These are phyloP conservation scores for Alexandromys fortis DNA, from an alignment of 2,113 vertebrate genomes.

Conservation along the genomic window DNA sequence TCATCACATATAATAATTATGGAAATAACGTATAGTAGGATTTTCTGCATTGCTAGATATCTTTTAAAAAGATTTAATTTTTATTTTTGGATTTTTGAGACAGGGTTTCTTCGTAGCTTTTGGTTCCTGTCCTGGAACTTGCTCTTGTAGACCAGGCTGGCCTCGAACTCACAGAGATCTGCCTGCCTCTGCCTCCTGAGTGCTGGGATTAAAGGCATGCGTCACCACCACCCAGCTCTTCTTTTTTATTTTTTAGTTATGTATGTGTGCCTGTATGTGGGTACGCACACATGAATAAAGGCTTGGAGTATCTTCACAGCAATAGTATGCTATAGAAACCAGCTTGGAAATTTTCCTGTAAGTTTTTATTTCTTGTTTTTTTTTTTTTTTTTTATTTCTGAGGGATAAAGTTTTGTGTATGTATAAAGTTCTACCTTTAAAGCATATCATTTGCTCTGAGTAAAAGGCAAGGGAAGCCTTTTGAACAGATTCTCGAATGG, in stretches of 20 bases:
- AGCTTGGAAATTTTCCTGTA: neutral
- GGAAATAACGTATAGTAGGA: slow-evolving; percentile 17
- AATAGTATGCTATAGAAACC: neutral
- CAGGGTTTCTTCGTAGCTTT: too few species aligned
- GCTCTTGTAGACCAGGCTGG: too few species aligned
- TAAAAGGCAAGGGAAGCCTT: neutral
- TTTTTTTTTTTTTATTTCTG: neutral
- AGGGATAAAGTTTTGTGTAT: neutral
- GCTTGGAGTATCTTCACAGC: neutral
- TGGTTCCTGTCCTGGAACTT: too few species aligned
- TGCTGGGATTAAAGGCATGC: too few species aligned
- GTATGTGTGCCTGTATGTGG: neutral
- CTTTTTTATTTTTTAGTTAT: neutral
- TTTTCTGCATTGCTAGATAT: neutral
- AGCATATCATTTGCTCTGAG: neutral
- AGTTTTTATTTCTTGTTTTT: neutral
- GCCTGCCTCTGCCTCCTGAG: too few species aligned
- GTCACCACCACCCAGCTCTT: too few species aligned
- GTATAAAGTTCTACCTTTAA: neutral
- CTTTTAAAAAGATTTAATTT: neutral
- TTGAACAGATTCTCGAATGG: neutral
- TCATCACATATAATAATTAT: slow-evolving; percentile 18
- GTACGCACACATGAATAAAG: neutral
- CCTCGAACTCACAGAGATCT: too few species aligned
- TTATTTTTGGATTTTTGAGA: too few species aligned